A percentile compares a stretch with the other conserved stretches of the same genome.
These are phyloP conservation scores for Ephydatia muelleri DNA, from an alignment of 37 sponge, comb jelly and placozoan genomes.

Conservation along the genomic window DNA sequence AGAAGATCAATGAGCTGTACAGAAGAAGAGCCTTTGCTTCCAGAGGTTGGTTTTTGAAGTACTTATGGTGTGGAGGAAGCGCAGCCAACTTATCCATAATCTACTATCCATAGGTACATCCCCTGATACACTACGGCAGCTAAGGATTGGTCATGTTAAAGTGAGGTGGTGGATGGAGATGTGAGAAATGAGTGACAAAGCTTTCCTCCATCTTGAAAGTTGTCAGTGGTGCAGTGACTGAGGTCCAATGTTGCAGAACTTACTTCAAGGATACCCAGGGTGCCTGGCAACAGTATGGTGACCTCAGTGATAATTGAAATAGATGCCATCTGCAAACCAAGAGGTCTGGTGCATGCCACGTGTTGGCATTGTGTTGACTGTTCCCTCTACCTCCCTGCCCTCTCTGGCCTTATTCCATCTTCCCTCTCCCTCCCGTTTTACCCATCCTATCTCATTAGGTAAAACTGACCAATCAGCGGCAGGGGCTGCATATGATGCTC, in stretches of 20 bases:
- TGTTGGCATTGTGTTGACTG: background rate
- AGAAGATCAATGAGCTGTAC: constrained; percentile 69
- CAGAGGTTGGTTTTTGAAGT: constrained; percentile 39
- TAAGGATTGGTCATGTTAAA: constrained; percentile 62
- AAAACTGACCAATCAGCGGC: constrained; percentile 69
- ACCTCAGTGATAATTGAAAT: constrained; percentile 91
- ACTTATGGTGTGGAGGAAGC: constrained; percentile 1
- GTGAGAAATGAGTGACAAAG: too few species aligned
- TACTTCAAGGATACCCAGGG: constrained; percentile 63
- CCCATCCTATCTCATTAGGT: too few species aligned
- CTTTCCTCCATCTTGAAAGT: too few species aligned
- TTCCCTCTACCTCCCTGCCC: too few species aligned
- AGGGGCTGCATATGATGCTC: constrained; percentile 86
- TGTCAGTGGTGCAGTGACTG: too few species aligned
- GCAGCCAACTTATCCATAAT: background rate
- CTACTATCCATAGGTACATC: constrained; percentile 18
- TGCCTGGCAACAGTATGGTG: constrained; percentile 73
- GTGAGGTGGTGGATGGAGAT: too few species aligned
- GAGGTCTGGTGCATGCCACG: constrained; percentile 47
- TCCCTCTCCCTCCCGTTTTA: constrained; percentile 9
- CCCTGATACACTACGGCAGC: constrained; percentile 41
- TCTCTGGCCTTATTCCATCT: background rate
- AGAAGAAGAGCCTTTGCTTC: constrained; percentile 78
- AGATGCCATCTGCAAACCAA: constrained; percentile 92
- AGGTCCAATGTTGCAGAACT: too few species aligned